Percentiles rank a stretch among this genome's conserved stretches.
These are phyloP conservation scores for Cancer borealis DNA, from an alignment of 2,888 invertebrate genomes.

Conservation along the genomic window DNA sequence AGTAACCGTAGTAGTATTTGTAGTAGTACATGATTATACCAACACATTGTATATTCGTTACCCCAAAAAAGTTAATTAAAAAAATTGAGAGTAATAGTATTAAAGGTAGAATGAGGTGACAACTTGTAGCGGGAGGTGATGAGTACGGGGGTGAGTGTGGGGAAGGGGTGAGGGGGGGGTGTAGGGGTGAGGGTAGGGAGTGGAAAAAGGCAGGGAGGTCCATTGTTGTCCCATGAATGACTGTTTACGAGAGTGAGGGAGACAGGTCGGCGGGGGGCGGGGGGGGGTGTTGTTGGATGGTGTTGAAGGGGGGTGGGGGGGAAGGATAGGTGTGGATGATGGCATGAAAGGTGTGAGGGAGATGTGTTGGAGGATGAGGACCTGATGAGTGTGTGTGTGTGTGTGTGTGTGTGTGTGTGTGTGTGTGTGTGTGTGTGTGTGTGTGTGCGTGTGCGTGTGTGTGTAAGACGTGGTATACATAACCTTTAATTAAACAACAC, in stretches of 20 bases:
- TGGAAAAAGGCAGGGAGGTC: not conserved
- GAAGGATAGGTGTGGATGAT: not conserved
- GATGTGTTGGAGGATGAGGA: not conserved
- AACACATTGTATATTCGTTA: too few species aligned
- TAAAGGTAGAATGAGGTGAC: not conserved
- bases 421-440: not conserved
- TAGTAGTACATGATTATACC: not conserved
- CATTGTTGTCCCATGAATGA: not conserved
- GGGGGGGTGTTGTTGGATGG: too few species aligned
- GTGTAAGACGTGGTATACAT: too few species aligned
- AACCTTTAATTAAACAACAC: not conserved
- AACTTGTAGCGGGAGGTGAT: not conserved
- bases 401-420: not conserved
- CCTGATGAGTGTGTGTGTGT: not conserved
- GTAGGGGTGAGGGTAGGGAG: not conserved
- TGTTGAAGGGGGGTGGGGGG: too few species aligned
- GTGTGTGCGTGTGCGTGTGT: not conserved
- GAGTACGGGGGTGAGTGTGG: not conserved
- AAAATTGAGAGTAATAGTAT: not conserved
- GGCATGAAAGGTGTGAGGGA: conserved; percentile 14
- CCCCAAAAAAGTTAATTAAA: not conserved
- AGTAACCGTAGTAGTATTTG: not conserved
- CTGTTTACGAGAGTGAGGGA: not conserved
- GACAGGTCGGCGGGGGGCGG: not conserved
- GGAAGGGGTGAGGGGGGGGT: not conserved